These are phyloP conservation scores for Acomys russatus DNA, from an alignment of 2,797 vertebrate species.

Conservation along the genomic window DNA sequence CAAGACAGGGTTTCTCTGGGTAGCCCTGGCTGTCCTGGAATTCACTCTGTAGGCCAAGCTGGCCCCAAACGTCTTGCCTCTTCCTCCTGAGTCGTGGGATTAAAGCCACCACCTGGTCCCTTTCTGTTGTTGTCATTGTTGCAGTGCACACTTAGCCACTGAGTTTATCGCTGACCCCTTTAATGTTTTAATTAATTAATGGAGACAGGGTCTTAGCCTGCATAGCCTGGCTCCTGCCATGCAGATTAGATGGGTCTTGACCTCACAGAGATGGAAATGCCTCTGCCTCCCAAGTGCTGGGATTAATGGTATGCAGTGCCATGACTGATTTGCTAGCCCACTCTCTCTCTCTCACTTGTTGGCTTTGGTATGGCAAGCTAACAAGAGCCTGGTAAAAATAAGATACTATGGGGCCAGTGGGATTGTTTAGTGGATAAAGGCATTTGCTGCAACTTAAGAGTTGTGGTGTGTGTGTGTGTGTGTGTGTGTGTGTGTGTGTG, in stretches of 20 bases:
- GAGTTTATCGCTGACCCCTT: neutral
- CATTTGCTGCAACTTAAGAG: neutral
- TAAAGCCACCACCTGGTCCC: no score
- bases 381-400: neutral
- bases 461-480: no score
- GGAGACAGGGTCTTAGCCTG: neutral
- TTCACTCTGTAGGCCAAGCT: no score
- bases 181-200: neutral
- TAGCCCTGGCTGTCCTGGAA: no score
- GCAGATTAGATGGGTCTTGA: neutral
- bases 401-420: neutral
- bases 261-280: neutral
- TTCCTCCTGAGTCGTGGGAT: no score
- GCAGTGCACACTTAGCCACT: neutral
- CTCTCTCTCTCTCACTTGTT: neutral
- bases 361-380: constrained; percentile 13
- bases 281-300: neutral
- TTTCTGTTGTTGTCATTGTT: no score
- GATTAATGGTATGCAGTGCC: neutral
- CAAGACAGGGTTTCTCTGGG: no score
- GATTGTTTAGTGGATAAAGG: neutral
- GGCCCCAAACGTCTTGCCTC: no score
- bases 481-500: no score
- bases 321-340: neutral
- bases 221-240: neutral